Base-by-base conservation (phyloP, 2,113 vertebrate genomes). In the Sebastes fasciatus region DNA sequence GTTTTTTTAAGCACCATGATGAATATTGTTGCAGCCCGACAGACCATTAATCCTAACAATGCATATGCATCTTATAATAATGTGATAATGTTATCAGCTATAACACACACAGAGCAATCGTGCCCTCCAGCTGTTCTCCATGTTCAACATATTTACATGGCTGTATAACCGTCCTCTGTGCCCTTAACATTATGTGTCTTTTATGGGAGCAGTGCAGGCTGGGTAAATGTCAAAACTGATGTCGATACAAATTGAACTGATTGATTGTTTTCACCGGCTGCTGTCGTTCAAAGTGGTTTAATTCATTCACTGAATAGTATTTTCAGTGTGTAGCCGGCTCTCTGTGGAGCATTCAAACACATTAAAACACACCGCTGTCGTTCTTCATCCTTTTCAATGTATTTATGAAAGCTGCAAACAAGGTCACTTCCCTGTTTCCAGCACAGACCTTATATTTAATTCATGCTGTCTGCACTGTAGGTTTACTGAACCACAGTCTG, bases 151-250 rank as follows among this genome's bases (percentile, higher is more conserved):
- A 64, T 83, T 58, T 51, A 51, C 51, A 65, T 10, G 14, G 42
- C 49, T 48, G 58, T 64, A 49, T 63, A 83, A 71, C 23, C 13
- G 12, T 16, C 58, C 54, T 14, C 46, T 46, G 26, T 48, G 7
- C 8, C 8, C 8, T 16, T 1, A n/a, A 57, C 51, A n/a, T 17
- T 51, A 60, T 73, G 45, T 60, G 52, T 61, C 12, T 67, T 75
- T 19, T 8, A 62, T 69, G 64, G 65, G 57, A 55, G 55, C 63
- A 14, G 46, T 55, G 76, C 14, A 23, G 13, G 17, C 54, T 54
- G 55, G 14, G 54, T 63, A 79, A 74, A 74, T 68, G 48, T 68
- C 48, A 74, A 3, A 70, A 6, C 34, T 62, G 46, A 54, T 60
- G 52, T 8, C 34, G 48, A 61, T 58, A 16, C 13, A 61, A 52